Percentiles rank a stretch among this genome's conserved stretches.
These are phyloP conservation scores for Drosophila aff. DNA, from an alignment of 1,140 invertebrate genomes.

Conservation along the genomic window DNA sequence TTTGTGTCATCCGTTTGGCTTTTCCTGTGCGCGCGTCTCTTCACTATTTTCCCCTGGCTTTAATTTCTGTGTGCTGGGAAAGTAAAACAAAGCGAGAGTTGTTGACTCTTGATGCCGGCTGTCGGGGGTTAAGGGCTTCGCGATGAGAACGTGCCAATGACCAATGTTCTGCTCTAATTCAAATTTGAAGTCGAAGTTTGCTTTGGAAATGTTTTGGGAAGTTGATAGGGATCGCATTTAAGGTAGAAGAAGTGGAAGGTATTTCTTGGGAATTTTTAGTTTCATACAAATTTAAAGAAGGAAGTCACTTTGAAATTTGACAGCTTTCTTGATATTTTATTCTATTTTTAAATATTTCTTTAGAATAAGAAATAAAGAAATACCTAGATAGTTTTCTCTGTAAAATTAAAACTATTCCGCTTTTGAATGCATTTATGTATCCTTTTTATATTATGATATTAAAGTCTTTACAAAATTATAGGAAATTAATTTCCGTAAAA, in stretches of 20 bases:
- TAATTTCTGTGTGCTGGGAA: constrained; percentile 79
- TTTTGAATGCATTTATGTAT: not conserved
- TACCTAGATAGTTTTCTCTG: not conserved
- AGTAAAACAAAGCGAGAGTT: constrained; percentile 68
- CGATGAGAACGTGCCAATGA: constrained; percentile 38
- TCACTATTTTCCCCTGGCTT: constrained; percentile 52
- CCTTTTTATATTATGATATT: too few relatives aligned
- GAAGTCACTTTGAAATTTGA: too few relatives aligned
- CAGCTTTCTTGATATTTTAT: not conserved
- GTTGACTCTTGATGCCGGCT: constrained; percentile 67
- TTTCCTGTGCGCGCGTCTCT: constrained; percentile 54
- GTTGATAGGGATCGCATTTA: not conserved
- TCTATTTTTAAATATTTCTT: not conserved
- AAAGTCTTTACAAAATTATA: too few relatives aligned
- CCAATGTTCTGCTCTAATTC: constrained; percentile 71
- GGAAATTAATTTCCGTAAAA: not conserved
- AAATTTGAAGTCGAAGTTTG: constrained; percentile 7
- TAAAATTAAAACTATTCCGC: not conserved
- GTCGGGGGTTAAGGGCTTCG: constrained; percentile 10
- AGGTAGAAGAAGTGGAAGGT: too few relatives aligned
- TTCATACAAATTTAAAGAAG: too few relatives aligned
- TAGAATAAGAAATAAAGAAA: not conserved
- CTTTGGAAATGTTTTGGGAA: not conserved
- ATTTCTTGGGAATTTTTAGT: not conserved
- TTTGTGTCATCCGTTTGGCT: constrained; percentile 73